Percentiles rank a stretch among this genome's conserved stretches.
These are phyloP conservation scores for Capromys pilorides DNA, from an alignment of 2,797 vertebrate species.

Conservation along the genomic window DNA sequence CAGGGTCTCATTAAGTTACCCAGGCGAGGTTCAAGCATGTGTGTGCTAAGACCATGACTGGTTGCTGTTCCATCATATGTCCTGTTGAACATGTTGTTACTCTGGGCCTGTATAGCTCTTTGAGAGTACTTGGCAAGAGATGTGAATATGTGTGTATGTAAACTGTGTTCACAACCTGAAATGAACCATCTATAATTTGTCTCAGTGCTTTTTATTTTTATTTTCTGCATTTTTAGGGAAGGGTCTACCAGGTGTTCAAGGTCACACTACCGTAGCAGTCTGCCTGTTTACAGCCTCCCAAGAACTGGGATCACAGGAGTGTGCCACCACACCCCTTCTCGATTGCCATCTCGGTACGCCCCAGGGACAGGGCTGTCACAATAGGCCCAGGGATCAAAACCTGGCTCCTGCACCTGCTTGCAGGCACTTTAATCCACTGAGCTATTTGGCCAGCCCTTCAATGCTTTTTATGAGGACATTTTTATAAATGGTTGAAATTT, in stretches of 20 bases:
- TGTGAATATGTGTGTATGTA: neutral
- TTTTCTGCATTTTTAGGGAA: too few relatives aligned
- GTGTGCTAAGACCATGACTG: neutral
- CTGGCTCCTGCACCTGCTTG: too few relatives aligned
- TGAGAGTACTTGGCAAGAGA: neutral
- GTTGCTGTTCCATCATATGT: neutral
- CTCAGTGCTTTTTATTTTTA: neutral
- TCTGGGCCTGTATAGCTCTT: neutral
- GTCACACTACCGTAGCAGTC: too few relatives aligned
- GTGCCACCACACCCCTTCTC: too few relatives aligned
- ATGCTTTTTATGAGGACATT: neutral
- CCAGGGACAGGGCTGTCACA: too few relatives aligned
- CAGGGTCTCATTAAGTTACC: neutral
- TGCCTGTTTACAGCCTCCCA: too few relatives aligned
- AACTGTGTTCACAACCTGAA: neutral
- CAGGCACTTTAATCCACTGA: too few relatives aligned
- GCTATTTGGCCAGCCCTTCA: neutral
- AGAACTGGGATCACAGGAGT: too few relatives aligned
- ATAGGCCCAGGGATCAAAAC: too few relatives aligned
- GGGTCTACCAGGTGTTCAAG: too few relatives aligned
- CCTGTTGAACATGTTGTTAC: neutral
- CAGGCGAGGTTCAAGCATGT: neutral
- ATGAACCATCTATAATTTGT: neutral
- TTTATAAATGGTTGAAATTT: accelerated
- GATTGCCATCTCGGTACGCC: too few relatives aligned